Percentiles rank a stretch among this genome's conserved stretches.
Evolutionary conservation across 2,888 invertebrate genomes (phyloP).

Genomic region (Cephus spinipes): DNA sequence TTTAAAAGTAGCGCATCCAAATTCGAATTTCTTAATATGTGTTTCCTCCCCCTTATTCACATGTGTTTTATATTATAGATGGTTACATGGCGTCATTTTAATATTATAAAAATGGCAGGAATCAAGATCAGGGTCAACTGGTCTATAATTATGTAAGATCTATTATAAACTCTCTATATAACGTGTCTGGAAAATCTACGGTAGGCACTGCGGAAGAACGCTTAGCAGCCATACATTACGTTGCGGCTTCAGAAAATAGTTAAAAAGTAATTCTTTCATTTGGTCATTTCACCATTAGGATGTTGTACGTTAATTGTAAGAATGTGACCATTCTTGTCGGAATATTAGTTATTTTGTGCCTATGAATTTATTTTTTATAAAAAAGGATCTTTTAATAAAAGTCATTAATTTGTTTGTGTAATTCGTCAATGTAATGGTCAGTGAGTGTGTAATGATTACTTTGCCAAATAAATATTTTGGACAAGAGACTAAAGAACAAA

Average conservation of each 20-base stretch:
- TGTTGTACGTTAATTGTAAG: not conserved
- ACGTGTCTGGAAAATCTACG: not conserved
- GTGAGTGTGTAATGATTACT: not conserved
- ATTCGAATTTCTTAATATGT: not conserved
- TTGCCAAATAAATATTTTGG: not conserved
- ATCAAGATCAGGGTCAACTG: not conserved
- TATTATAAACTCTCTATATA: not conserved
- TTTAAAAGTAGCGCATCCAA: not conserved
- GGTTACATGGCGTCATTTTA: not conserved
- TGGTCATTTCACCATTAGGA: no score
- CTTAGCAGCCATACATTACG: not conserved
- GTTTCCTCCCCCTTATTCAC: not conserved
- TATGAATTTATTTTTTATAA: not conserved
- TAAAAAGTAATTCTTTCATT: no score
- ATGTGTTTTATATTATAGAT: not conserved
- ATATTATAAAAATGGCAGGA: not conserved
- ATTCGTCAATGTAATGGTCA: not conserved
- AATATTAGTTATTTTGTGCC: not conserved
- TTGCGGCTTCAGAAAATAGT: no score
- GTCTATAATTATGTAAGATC: not conserved
- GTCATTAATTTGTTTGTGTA: not conserved
- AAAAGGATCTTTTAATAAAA: not conserved
- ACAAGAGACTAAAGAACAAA: not conserved
- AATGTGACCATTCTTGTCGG: not conserved
- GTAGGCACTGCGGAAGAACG: not conserved